Evolutionary conservation across 1,140 invertebrate species (phyloP), one percentile per base, ranked within the genome.

Genomic region (Diachasma alloeum): DNA sequence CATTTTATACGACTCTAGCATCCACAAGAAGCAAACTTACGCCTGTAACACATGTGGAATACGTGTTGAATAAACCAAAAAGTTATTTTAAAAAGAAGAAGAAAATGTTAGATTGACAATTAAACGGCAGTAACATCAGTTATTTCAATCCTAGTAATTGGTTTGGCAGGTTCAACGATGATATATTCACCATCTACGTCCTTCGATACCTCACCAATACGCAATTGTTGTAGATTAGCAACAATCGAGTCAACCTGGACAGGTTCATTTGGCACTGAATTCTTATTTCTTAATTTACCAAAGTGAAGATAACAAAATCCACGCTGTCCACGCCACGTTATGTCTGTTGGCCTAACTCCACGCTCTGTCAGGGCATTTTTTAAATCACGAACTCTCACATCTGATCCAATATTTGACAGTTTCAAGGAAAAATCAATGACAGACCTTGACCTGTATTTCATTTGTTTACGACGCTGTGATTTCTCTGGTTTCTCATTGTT

Each of bases 251-350:
- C 90, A 26, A 92, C 87, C 66, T 90, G 89, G 19, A 87, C 71
- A 5, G 88, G 86, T 22, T 87, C 80, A 48, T 90, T 87, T 5
- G 70, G 79, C 26, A 85, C 84, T 24, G 82, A 82, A 17, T 85
- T 87, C n/a, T 86, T 84, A n/a, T 80, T 82, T 17, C 84, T 83
- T 11, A 90, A 83, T 83, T 93, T 93, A 75, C 90, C 91, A 85
- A 93, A 94, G 80, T 94, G 93, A 31, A 94, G 84, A 70, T 91
- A 93, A 81, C 93, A 93, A 79, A 92, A 92, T 39, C 93, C 93
- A 71, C 91, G 90, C 44, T 87, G 90, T 0, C 93, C 92, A 84
- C 91, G 89, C 93, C 93, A 94, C 13, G 91, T 92, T 83, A 94
- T 94, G 74, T 91, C 90, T 72, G 89, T 92, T 39, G 92, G 93